phyloP scores from a whole-genome alignment of 2,888 invertebrate genomes.

The Patella depressa region DNA sequence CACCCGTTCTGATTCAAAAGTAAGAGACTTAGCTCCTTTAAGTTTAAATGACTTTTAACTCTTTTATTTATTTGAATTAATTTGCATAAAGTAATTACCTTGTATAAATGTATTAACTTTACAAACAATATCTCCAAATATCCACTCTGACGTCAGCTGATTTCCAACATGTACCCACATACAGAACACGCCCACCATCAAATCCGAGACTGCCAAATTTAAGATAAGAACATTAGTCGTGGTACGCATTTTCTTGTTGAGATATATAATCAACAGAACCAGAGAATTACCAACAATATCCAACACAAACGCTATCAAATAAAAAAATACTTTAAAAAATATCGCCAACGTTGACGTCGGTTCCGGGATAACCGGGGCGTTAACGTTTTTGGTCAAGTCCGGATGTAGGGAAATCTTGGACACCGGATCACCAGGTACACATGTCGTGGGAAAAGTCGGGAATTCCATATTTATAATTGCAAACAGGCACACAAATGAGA shows the following conservation, averaged over 20 bases:
- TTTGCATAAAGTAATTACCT: constrained; percentile 42
- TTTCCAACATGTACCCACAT: constrained; percentile 67
- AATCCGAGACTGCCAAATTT: constrained; percentile 62
- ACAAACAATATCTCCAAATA: constrained; percentile 59
- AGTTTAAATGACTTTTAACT: no score
- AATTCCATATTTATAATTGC: no score
- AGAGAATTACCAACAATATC: constrained; percentile 60
- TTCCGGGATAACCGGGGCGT: constrained; percentile 24
- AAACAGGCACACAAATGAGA: no score
- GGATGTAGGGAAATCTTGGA: constrained; percentile 11
- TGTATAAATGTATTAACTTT: constrained; percentile 61
- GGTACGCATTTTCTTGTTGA: constrained; percentile 55
- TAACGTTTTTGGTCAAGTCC: constrained; percentile 22
- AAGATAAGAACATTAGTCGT: constrained; percentile 59
- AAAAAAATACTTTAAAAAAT: constrained; percentile 55
- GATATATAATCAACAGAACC: constrained; percentile 54
- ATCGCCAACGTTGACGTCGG: constrained; percentile 45
- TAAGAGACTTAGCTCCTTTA: no score
- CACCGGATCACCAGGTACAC: constrained; percentile 16
- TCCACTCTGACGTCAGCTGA: constrained; percentile 54
- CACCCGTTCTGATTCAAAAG: no score
- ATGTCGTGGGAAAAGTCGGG: background rate
- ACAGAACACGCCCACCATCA: constrained; percentile 61
- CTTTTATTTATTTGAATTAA: no score
- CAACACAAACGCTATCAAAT: constrained; percentile 51